phyloP scores from a whole-genome alignment of 2,888 invertebrate species.

The Euplexia lucipara region DNA sequence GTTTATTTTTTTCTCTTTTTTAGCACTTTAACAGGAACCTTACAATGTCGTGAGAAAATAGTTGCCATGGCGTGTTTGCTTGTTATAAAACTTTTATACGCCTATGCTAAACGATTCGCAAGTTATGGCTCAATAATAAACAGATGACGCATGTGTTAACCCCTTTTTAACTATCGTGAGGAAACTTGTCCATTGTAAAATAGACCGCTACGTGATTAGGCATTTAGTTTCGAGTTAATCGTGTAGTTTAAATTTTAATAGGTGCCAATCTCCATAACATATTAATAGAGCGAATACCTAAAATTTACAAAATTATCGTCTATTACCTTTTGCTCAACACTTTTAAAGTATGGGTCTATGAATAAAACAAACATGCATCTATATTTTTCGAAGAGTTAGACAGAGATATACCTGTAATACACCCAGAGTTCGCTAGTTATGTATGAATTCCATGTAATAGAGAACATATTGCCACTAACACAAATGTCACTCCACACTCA shows the following conservation, averaged over 20 bases:
- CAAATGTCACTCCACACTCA: too few relatives aligned
- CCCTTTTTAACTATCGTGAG: constrained; percentile 46
- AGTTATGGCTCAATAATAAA: constrained; percentile 60
- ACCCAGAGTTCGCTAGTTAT: too few relatives aligned
- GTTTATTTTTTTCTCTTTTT: constrained; percentile 22
- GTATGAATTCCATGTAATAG: too few relatives aligned
- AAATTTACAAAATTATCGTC: constrained; percentile 2
- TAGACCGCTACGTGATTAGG: constrained; percentile 38
- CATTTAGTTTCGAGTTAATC: constrained; percentile 32
- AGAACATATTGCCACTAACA: too few relatives aligned
- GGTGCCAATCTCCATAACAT: constrained; percentile 1
- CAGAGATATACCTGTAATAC: too few relatives aligned
- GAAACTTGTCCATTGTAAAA: constrained; percentile 45
- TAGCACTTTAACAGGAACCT: constrained; percentile 4
- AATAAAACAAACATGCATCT: too few relatives aligned
- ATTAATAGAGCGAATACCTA: constrained; percentile 1
- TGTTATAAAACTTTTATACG: constrained; percentile 53
- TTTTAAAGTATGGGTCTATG: constrained; percentile 2
- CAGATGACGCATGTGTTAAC: constrained; percentile 55
- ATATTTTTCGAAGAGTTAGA: too few relatives aligned
- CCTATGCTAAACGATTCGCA: constrained; percentile 54
- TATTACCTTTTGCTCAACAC: constrained; percentile 18
- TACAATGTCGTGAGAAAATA: constrained; percentile 27
- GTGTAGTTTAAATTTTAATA: constrained; percentile 20
- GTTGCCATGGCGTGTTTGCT: constrained; percentile 36